Evolutionary conservation across 2,888 invertebrate genomes (phyloP).

Genomic region (Ceraclea dissimilis): DNA sequence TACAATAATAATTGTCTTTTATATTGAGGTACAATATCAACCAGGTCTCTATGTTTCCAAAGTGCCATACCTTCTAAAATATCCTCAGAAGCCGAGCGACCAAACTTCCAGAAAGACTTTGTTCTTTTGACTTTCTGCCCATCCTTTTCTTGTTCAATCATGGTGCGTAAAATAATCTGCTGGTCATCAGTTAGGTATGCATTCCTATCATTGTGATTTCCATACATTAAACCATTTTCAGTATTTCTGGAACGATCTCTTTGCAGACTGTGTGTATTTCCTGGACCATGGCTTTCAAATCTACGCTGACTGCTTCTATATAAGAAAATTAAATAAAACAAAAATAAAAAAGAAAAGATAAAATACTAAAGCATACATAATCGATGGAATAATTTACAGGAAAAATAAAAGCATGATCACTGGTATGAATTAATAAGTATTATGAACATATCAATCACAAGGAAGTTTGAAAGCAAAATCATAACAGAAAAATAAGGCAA

Average conservation of each 20-base stretch:
- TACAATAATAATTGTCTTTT: conserved; percentile 39
- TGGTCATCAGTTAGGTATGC: conserved; percentile 51
- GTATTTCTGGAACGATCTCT: conserved; percentile 22
- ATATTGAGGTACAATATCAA: conserved; percentile 57
- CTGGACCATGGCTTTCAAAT: conserved; percentile 31
- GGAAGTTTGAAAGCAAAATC: background rate
- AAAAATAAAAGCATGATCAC: no score
- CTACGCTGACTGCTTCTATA: conserved; percentile 28
- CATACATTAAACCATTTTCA: conserved; percentile 26
- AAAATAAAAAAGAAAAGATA: conserved; percentile 13
- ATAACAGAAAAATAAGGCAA: background rate
- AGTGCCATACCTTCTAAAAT: conserved; percentile 81
- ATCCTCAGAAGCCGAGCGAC: conserved; percentile 62
- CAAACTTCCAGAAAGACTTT: conserved; percentile 81
- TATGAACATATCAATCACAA: background rate
- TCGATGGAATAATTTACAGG: no score
- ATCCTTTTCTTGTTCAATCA: conserved; percentile 51
- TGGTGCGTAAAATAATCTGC: conserved; percentile 42
- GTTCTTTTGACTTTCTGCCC: conserved; percentile 68
- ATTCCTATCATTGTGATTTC: conserved; percentile 35
- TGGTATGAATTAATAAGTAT: background rate
- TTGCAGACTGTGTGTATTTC: conserved; percentile 31
- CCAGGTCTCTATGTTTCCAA: conserved; percentile 79
- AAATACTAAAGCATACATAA: conserved; percentile 15
- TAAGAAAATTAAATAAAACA: conserved; percentile 26